A percentile compares a stretch with the other conserved stretches of the same genome.
Evolutionary conservation across 2,888 invertebrate genomes (phyloP).

Genomic region (Amphipoea oculea): DNA sequence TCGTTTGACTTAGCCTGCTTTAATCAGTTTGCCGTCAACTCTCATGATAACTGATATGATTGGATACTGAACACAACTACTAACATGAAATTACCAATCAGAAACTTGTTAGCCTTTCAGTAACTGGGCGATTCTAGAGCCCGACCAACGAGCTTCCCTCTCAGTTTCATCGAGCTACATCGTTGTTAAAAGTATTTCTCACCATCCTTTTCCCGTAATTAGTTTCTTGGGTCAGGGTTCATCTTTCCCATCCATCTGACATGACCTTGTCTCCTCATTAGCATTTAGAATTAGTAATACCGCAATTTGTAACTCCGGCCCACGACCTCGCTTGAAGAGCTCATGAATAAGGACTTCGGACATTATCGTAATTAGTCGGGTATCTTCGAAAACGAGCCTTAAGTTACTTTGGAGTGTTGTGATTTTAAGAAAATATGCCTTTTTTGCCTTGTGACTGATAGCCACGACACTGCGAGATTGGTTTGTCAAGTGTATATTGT

Average conservation of each 20-base stretch:
- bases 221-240: constrained; percentile 15
- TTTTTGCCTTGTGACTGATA: constrained; percentile 6
- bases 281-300: constrained; percentile 45
- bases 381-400: constrained; percentile 27
- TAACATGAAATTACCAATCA: neutral
- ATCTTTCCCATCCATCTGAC: constrained; percentile 19
- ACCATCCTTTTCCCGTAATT: constrained; percentile 4
- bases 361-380: constrained; percentile 44
- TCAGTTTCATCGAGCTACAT: constrained; percentile 10
- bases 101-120: neutral
- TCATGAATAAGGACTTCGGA: constrained; percentile 51
- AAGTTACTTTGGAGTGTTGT: constrained; percentile 22
- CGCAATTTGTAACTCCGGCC: constrained; percentile 45
- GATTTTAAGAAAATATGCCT: constrained; percentile 21
- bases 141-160: neutral
- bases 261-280: constrained; percentile 50
- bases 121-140: neutral
- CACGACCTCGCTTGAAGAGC: constrained; percentile 23
- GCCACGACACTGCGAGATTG: neutral
- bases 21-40: neutral
- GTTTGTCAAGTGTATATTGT: neutral
- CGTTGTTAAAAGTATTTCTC: constrained; percentile 3
- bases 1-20: neutral
- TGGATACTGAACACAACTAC: neutral
- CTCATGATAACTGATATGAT: neutral